A percentile compares a stretch with the other conserved stretches of the same genome.
Conservation (phyloP, 2,113 vertebrate genomes). For the Saccopteryx leptura region DNA sequence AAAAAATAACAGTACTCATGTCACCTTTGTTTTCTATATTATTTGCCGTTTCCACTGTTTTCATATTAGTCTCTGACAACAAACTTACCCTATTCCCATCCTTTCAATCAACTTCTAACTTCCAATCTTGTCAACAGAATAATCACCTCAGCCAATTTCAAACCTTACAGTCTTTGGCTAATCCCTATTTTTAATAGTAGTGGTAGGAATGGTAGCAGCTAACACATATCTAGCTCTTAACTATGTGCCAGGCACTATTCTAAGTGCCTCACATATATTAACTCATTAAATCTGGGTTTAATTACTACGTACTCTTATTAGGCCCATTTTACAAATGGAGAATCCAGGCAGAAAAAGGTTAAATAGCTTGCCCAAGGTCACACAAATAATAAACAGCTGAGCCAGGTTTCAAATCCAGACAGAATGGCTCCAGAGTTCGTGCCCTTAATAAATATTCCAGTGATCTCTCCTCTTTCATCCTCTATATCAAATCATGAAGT, state of each 20-base stretch:
- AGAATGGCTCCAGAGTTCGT: slow-evolving; percentile 25
- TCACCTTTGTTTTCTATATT: slow-evolving; percentile 5
- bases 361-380: slow-evolving; percentile 32
- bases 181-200: neutral
- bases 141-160: neutral
- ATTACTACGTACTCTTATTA: slow-evolving; percentile 18
- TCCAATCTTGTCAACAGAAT: slow-evolving; percentile 40
- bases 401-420: slow-evolving; percentile 40
- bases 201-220: neutral
- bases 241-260: neutral
- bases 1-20: neutral
- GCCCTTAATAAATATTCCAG: slow-evolving; percentile 13
- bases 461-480: neutral
- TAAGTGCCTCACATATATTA: slow-evolving; percentile 11
- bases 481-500: neutral
- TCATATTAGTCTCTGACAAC: slow-evolving; percentile 38
- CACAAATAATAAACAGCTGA: slow-evolving; percentile 37
- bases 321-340: slow-evolving; percentile 26
- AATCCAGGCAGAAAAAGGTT: slow-evolving; percentile 21
- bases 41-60: slow-evolving; percentile 51
- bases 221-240: neutral
- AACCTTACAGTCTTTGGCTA: neutral
- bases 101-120: slow-evolving; percentile 41
- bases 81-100: neutral
- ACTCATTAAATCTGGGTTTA: slow-evolving; percentile 52